phyloP scores from a whole-genome alignment of 2,888 invertebrate species.

The Lamellibrachia columna region DNA sequence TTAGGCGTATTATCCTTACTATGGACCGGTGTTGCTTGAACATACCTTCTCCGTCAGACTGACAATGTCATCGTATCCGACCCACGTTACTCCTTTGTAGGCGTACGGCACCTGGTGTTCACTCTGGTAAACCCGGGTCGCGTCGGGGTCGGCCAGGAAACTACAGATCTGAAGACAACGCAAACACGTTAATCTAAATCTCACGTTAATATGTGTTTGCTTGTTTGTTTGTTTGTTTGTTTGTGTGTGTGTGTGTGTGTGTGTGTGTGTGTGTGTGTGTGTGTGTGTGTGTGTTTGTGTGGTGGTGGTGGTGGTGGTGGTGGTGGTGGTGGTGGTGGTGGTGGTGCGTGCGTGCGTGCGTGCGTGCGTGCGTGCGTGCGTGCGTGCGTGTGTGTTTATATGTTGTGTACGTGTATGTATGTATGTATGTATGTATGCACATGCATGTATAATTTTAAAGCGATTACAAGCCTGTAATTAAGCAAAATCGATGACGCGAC shows the following conservation, averaged over 20 bases:
- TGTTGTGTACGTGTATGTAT: background rate
- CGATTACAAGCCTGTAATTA: background rate
- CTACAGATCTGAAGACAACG: background rate
- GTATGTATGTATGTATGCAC: background rate
- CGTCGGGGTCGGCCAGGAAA: slow-evolving; percentile 66
- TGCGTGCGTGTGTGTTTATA: background rate
- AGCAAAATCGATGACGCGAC: background rate
- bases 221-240: background rate
- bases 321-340: no score
- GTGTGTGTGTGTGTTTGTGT: background rate
- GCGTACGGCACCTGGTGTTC: slow-evolving; percentile 35
- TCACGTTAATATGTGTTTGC: background rate
- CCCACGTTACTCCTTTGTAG: slow-evolving; percentile 35
- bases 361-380: background rate
- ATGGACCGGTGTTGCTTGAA: background rate
- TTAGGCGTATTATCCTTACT: background rate
- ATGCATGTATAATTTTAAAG: background rate
- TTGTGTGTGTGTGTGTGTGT: background rate
- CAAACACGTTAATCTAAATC: background rate
- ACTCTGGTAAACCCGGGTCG: slow-evolving; percentile 70
- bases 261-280: background rate
- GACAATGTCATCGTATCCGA: slow-evolving; percentile 36
- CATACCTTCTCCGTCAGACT: slow-evolving; percentile 33
- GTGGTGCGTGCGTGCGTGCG: background rate
- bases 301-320: no score